Conservation (phyloP, 2,797 vertebrate species). For the Nyctalus aviator region DNA sequence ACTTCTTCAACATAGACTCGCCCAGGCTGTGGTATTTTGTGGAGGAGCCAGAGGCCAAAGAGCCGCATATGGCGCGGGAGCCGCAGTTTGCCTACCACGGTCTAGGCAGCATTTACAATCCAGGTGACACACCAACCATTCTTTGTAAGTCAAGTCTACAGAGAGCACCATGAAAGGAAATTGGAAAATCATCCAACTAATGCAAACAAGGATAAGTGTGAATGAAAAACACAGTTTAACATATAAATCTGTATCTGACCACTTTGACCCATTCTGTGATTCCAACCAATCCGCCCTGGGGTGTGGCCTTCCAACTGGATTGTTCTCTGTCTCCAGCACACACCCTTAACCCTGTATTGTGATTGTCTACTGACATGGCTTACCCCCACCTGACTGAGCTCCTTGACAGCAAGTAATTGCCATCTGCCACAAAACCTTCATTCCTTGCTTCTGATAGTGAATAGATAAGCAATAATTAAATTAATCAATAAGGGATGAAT, state of each 20-base stretch:
- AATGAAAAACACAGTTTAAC: not conserved
- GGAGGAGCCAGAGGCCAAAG: too few species aligned
- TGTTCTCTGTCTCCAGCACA: not conserved
- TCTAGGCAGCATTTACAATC: not conserved
- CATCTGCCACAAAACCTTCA: not conserved
- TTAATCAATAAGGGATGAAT: not conserved
- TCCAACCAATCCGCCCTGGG: not conserved
- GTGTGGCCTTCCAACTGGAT: not conserved
- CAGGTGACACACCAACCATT: not conserved
- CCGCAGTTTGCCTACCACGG: too few species aligned
- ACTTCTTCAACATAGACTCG: too few species aligned
- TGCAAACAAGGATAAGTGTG: not conserved
- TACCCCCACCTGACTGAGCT: not conserved
- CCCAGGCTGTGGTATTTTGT: too few species aligned
- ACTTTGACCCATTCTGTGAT: not conserved
- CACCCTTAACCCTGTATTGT: not conserved
- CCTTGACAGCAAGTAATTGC: not conserved
- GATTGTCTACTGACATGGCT: not conserved
- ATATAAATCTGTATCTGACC: not conserved
- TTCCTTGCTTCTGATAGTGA: not conserved
- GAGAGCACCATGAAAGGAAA: not conserved
- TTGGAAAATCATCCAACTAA: not conserved
- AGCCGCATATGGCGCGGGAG: too few species aligned
- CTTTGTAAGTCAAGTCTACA: not conserved
- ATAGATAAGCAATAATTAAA: not conserved